Evolutionary conservation across 2,797 vertebrate species (phyloP).

Genomic region (Muscicapa comitata): DNA sequence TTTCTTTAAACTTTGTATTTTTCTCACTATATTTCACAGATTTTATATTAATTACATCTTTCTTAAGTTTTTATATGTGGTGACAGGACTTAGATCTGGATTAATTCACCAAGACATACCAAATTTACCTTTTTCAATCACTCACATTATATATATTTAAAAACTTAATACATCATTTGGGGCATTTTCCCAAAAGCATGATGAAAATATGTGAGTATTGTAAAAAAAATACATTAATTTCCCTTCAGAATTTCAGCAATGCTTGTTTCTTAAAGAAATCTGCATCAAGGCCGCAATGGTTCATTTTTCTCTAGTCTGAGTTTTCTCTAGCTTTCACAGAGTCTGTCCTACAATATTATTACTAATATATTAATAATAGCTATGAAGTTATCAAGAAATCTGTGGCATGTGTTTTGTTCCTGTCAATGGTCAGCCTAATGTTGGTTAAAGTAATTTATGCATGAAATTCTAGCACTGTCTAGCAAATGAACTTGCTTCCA

Average conservation of each 20-base stretch:
- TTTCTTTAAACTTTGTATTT: neutral
- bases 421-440: neutral
- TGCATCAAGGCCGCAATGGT: neutral
- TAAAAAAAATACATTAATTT: neutral
- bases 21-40: neutral
- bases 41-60: neutral
- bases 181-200: neutral
- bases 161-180: neutral
- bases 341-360: neutral
- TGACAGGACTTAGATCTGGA: neutral
- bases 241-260: neutral
- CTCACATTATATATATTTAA: neutral
- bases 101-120: neutral
- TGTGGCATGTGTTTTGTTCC: neutral
- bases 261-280: neutral
- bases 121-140: neutral
- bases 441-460: neutral
- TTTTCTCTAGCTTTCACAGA: neutral
- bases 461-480: slow-evolving; percentile 47
- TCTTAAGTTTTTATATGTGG: neutral
- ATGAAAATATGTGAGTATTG: neutral
- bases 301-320: neutral
- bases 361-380: neutral
- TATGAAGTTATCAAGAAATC: neutral
- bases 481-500: neutral